Conservation (phyloP, 2,113 vertebrate genomes). For the Gadus macrocephalus region DNA sequence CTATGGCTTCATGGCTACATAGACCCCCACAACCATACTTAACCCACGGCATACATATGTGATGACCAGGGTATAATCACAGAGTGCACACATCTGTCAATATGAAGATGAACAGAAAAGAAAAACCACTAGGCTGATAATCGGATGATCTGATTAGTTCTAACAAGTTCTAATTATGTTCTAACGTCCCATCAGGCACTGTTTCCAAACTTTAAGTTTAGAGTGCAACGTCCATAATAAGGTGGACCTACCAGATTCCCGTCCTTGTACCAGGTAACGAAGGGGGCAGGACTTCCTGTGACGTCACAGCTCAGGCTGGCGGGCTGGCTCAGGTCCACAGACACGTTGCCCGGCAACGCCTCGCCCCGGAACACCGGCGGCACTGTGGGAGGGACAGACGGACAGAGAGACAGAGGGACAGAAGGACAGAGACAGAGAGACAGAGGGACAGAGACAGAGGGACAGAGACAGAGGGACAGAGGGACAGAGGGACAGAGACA, state of each 20-base stretch:
- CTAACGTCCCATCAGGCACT: not conserved
- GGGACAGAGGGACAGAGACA: too few species aligned
- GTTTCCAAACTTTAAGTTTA: not conserved
- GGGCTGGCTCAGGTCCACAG: conserved; percentile 79
- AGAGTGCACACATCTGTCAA: not conserved
- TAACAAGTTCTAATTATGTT: too few species aligned
- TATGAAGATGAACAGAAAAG: not conserved
- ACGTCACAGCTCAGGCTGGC: conserved; percentile 84
- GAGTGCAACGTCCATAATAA: not conserved
- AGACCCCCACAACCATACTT: not conserved
- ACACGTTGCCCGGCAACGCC: conserved; percentile 76
- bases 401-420: too few species aligned
- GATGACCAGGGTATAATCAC: conserved; percentile 3
- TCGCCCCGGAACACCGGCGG: conserved; percentile 83
- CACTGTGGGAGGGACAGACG: conserved; percentile 64
- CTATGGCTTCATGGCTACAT: too few species aligned
- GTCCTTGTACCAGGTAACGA: conserved; percentile 89
- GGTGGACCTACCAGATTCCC: conserved; percentile 75
- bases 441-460: too few species aligned
- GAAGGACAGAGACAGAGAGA: too few species aligned
- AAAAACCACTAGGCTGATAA: not conserved
- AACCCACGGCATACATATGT: conserved; percentile 6
- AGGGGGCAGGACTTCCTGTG: conserved; percentile 83
- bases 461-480: too few species aligned
- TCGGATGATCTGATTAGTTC: not conserved